Evolutionary conservation across 92 coral and sea anemone genomes (phyloP).

Genomic region (Zoanthus solanderi): DNA sequence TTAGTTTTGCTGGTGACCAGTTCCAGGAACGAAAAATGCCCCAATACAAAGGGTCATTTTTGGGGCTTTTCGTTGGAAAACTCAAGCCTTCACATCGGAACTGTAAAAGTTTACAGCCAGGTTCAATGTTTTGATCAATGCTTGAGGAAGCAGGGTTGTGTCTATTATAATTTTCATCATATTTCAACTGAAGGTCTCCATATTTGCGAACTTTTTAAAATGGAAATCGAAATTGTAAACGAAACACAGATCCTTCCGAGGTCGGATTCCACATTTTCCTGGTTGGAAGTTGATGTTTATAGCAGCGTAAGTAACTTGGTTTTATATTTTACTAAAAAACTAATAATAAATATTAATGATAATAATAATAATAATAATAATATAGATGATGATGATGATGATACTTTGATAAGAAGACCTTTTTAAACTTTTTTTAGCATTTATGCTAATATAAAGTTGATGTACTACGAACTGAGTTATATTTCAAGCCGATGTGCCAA

Average conservation of each 20-base stretch:
- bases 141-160: constrained; percentile 16
- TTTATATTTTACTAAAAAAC: neutral
- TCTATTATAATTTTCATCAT: constrained; percentile 26
- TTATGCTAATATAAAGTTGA: too few species aligned
- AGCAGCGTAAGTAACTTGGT: neutral
- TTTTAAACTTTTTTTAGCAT: too few species aligned
- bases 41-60: constrained; percentile 27
- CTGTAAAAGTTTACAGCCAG: constrained; percentile 11
- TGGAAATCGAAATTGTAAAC: neutral
- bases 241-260: neutral
- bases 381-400: neutral
- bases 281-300: constrained; percentile 20
- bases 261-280: constrained; percentile 14
- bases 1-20: neutral
- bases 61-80: constrained; percentile 23
- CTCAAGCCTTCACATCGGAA: neutral
- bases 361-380: neutral
- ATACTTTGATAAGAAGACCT: neutral
- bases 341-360: neutral
- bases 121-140: constrained; percentile 32
- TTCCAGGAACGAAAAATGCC: constrained; percentile 17
- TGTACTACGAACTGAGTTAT: too few species aligned
- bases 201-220: constrained; percentile 22
- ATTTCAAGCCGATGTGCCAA: too few species aligned
- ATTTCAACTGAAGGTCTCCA: constrained; percentile 7